Percentiles rank a stretch among this genome's conserved stretches.
Evolutionary conservation across 2,113 vertebrate species (phyloP).

Genomic region (Eolophus roseicapilla): DNA sequence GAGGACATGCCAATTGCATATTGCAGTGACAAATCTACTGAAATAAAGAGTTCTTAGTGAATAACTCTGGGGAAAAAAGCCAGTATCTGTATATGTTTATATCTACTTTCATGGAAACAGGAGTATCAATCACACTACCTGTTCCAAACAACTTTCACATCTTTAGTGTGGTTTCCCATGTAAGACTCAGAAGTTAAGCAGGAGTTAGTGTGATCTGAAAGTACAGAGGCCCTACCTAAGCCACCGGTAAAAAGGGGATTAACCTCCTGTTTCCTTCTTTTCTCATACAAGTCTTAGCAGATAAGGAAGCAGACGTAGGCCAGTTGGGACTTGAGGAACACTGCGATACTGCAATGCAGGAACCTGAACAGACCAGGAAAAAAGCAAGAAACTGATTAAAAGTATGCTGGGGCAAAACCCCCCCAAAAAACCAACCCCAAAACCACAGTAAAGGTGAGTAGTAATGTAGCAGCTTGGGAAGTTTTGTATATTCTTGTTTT

Average conservation of each 20-base stretch:
- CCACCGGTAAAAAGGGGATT: neutral
- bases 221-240: neutral
- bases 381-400: neutral
- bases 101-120: neutral
- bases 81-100: neutral
- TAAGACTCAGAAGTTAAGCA: neutral
- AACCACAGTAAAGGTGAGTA: neutral
- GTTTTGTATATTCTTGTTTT: neutral
- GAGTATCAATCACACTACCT: neutral
- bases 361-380: neutral
- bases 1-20: neutral
- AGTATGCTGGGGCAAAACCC: fast-evolving
- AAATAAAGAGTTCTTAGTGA: neutral
- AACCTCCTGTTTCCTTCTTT: neutral
- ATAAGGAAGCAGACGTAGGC: neutral
- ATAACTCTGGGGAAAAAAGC: neutral
- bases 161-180: neutral
- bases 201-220: neutral
- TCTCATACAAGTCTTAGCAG: fast-evolving
- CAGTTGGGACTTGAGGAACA: neutral
- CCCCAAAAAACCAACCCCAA: neutral
- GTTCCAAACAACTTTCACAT: neutral
- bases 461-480: fast-evolving
- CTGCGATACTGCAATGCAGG: neutral
- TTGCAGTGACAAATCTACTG: neutral